Evolutionary conservation across 2,113 vertebrate genomes (phyloP).

Genomic region (Hassar affinis): DNA sequence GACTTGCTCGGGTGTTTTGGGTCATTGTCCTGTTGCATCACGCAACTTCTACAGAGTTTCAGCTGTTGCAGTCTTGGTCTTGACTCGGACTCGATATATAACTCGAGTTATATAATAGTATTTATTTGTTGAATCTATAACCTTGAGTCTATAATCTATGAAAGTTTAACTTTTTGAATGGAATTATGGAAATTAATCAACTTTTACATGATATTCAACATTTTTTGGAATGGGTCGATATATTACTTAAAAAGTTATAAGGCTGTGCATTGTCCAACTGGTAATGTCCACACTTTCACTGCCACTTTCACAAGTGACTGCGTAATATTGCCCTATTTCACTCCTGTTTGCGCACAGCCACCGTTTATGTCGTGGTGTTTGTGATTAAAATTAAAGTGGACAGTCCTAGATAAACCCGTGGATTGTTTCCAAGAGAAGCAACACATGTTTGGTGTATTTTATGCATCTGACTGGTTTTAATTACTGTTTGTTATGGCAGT

Average conservation of each 20-base stretch:
- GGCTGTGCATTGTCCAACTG: neutral
- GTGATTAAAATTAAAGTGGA: constrained; percentile 30
- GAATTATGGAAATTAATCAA: too few species aligned
- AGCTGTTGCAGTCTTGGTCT: too few species aligned
- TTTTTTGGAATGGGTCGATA: too few species aligned
- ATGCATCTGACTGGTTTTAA: constrained; percentile 48
- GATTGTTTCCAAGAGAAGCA: constrained; percentile 22
- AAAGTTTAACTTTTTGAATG: too few species aligned
- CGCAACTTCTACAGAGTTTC: too few species aligned
- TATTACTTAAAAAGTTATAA: neutral
- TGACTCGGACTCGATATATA: too few species aligned
- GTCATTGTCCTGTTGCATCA: too few species aligned
- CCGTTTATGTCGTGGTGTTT: constrained; percentile 53
- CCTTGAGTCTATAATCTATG: too few species aligned
- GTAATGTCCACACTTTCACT: constrained; percentile 35
- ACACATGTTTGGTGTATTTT: constrained; percentile 53
- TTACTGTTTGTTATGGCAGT: constrained; percentile 73
- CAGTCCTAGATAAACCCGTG: neutral
- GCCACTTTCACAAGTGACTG: constrained; percentile 29
- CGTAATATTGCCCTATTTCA: constrained; percentile 32
- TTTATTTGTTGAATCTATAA: too few species aligned
- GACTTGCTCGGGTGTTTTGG: too few species aligned
- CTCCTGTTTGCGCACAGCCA: constrained; percentile 36
- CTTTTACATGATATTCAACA: too few species aligned
- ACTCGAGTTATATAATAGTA: too few species aligned